Evolutionary conservation across 2,113 vertebrate genomes (phyloP).

Genomic region (Anas platyrhynchos): DNA sequence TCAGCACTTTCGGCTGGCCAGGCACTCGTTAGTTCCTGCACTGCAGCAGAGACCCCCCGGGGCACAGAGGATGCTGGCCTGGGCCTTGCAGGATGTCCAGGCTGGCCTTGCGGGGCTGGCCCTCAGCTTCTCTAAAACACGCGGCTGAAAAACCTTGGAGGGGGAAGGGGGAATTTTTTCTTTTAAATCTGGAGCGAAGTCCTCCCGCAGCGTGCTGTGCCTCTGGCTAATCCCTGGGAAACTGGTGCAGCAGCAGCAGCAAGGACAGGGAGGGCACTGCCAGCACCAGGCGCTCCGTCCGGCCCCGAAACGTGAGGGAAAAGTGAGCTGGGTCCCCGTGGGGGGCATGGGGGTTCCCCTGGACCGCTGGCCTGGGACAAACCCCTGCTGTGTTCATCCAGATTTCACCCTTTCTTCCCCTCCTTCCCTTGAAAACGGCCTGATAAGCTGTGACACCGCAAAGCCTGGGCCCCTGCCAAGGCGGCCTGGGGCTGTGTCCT

Average conservation of each 20-base stretch:
- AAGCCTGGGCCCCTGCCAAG: neutral
- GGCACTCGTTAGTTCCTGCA: rapidly evolving
- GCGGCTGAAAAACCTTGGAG: neutral
- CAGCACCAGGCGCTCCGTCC: neutral
- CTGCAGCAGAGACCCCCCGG: neutral
- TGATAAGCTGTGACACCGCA: neutral
- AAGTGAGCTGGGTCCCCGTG: too few relatives aligned
- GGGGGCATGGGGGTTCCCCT: rapidly evolving
- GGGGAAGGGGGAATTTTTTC: neutral
- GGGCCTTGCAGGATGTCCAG: neutral
- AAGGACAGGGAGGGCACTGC: neutral
- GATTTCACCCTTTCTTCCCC: neutral
- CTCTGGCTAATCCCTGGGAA: rapidly evolving
- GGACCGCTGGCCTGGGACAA: neutral
- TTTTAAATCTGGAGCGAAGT: neutral
- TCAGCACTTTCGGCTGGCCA: neutral
- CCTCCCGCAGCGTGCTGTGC: neutral
- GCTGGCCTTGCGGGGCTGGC: neutral
- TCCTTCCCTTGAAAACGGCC: neutral
- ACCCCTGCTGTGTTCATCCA: neutral
- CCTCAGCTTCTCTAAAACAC: neutral
- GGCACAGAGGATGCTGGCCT: neutral
- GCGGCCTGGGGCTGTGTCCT: neutral
- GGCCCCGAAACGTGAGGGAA: neutral
- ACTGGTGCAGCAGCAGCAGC: neutral